Base-by-base conservation (phyloP, 2,888 invertebrate genomes). In the Drosophila birchii region DNA sequence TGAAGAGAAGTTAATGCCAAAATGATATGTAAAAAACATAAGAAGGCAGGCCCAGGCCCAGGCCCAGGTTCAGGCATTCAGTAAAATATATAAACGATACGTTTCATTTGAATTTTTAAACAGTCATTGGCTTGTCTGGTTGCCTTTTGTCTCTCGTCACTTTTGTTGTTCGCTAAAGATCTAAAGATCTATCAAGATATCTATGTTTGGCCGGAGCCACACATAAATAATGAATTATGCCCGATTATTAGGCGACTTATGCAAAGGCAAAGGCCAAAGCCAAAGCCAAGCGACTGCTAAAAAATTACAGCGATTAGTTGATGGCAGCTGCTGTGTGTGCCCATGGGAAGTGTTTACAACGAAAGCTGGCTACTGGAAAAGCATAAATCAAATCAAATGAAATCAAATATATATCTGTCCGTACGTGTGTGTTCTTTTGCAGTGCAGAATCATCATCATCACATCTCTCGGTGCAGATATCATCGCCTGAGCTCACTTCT, bases 231-330 rank as follows among this genome's bases (percentile, higher is more conserved):
- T 81, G 86, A 88, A 75, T 80, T 80, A 81, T 80, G 84, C 44
- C 73, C 79, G 81, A 81, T 84, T 86, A 86, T 86, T 86, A 84
- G 81, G 68, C 75, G 79, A 83, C 86, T 86, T 86, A 86, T 88
- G 86, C 82, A 81, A 78, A 88, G 73, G 53, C 43, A 63, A 57
- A 63, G 29, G 36, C 29, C 34, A 39, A 29, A 32, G 53, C 53
- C 53, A 43, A 29, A 23, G 53, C 36, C 53, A 67, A 36, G 47
- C 34, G 53, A 61, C 60, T 47, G 75, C 67, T 80, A 80, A 84
- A 75, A 84, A 84, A 77, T 85, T 74, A 64, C 79, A 60, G 69
- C 76, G 80, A 85, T 87, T 84, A 80, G 80, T 67, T 76, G 85
- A 23, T 36, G 51, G 47, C 47, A 47, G 45, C 47, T 45, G 44